Percentiles rank a stretch among this genome's conserved stretches.
phyloP scores from a whole-genome alignment of 2,797 vertebrate genomes.

The Crocidura indochinensis region DNA sequence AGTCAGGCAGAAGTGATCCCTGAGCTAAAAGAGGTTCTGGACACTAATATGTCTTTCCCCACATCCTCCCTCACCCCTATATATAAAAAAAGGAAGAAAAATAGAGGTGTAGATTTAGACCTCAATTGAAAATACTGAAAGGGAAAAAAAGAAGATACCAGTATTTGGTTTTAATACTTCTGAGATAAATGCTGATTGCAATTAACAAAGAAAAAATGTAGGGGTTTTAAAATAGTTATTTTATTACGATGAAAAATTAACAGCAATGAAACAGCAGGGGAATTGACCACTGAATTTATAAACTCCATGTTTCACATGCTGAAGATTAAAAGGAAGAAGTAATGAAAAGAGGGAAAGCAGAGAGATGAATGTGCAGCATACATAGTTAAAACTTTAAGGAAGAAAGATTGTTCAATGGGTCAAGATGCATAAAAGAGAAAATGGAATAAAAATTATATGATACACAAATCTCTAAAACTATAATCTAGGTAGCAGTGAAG shows the following conservation, averaged over 20 bases:
- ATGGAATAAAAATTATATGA: slow-evolving; percentile 13
- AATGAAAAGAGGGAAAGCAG: neutral
- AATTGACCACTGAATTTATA: neutral
- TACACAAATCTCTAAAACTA: neutral
- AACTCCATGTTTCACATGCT: neutral
- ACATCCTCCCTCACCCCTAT: no score
- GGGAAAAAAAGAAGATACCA: slow-evolving; percentile 5
- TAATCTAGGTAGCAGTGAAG: neutral
- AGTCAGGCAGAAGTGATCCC: no score
- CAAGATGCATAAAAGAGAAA: neutral
- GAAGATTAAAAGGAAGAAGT: neutral
- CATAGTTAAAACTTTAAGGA: slow-evolving; percentile 2
- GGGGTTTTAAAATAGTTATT: no score
- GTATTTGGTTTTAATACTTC: no score
- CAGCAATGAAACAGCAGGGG: neutral
- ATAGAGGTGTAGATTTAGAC: neutral
- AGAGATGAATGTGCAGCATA: neutral
- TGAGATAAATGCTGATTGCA: no score
- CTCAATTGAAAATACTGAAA: neutral
- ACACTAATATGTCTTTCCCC: no score
- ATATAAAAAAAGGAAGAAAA: no score
- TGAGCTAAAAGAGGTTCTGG: no score
- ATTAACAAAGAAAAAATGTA: no score
- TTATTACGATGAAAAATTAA: neutral
- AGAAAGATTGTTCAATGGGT: neutral